Evolutionary conservation across 2,797 vertebrate genomes (phyloP), one percentile per base, ranked within the genome.

Genomic region (Amazonetta brasiliensis): DNA sequence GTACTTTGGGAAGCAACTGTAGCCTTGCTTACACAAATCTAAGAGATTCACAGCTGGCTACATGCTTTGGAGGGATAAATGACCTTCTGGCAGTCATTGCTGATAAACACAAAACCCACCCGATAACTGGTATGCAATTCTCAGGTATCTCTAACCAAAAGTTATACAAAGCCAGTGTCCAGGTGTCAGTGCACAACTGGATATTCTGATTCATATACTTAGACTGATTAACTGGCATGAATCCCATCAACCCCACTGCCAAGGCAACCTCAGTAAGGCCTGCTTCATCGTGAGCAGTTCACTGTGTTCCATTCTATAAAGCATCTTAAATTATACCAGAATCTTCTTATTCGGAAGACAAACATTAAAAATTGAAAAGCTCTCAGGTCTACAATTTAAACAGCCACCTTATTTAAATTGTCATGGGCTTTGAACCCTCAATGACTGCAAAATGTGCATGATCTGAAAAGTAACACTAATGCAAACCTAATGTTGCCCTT

Each of bases 211-310:
- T 96, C 75, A 85, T 73, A 83, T 91, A 78, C 73, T 95, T 86
- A 76, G 58, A 69, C 75, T 95, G 96, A 97, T 97, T 84, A 97
- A 97, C 46, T 92, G 97, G 95, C 96, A 93, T 8, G 63, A 59
- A 58, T 89, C 67, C 59, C 88, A 92, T 17, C 80, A 92, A 67
- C 50, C 71, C 37, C 84, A 33, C 59, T 92, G 85, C 95, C 88
- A 96, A 86, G 79, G 85, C 71, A 94, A 88, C 58, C 94, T 96
- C 94, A 73, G 80, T 44, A 84, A 93, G 96, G 60, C 82, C 74
- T 66, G 25, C 56, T 93, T 84, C 67, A 90, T 62, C 63, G 22
- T 13, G 26, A 95, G 66, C 2, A 7, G 17, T 66, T 96, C 78
- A 52, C 64, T 72, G 46, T 72, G 74, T 13, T 88, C 54, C 55